A percentile compares a stretch with the other conserved stretches of the same genome.
Conservation (phyloP, 2,113 vertebrate genomes). For the Bujurquina vittata region DNA sequence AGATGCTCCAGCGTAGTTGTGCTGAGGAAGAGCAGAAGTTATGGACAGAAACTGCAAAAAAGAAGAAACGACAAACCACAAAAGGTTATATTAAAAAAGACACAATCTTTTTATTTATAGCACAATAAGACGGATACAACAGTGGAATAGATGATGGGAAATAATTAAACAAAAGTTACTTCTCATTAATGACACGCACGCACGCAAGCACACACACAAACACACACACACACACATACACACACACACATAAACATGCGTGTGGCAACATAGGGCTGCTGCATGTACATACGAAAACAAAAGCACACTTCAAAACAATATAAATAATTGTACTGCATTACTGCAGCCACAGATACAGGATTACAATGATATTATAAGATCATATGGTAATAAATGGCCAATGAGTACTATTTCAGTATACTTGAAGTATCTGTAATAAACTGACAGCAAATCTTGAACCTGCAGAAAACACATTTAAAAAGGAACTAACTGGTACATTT, state of each 20-base stretch:
- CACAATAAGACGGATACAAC: background rate
- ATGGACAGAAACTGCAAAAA: background rate
- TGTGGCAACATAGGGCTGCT: background rate
- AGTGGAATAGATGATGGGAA: background rate
- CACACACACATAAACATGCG: too few species aligned
- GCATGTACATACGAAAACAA: background rate
- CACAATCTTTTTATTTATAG: background rate
- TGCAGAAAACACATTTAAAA: background rate
- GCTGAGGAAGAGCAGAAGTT: background rate
- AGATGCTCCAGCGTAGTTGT: background rate
- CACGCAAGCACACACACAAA: background rate
- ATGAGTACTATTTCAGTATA: background rate
- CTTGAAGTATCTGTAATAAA: conserved; percentile 32
- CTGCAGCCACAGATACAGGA: conserved; percentile 21
- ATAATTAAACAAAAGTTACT: background rate
- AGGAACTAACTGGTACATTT: background rate
- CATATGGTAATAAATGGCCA: conserved; percentile 39
- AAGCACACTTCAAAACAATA: background rate
- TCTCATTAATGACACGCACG: background rate
- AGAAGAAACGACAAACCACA: background rate
- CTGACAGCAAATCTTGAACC: conserved; percentile 17
- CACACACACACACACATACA: background rate
- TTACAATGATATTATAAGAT: conserved; percentile 11
- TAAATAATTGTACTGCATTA: conserved; percentile 9
- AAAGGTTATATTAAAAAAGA: background rate